Base-by-base conservation (phyloP, 2,888 invertebrate species). In the Drepana falcataria region DNA sequence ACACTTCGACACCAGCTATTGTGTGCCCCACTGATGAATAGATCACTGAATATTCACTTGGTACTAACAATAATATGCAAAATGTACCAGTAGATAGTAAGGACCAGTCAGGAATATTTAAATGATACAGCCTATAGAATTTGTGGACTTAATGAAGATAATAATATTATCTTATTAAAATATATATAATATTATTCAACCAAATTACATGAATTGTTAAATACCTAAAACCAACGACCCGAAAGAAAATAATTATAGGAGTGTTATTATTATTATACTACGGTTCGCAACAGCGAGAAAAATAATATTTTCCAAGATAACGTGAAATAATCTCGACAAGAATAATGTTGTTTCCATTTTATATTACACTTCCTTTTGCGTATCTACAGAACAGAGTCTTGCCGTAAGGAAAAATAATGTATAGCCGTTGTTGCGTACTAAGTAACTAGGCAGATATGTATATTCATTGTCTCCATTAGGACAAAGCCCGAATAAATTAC, bases 1-100 rank as follows among this genome's bases (percentile, higher is more conserved):
- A 87, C 85, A 84, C 81, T 72, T 71, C 72, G 65, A 75, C 77
- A 75, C 74, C 73, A 71, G 63, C 68, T 65, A 73, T 59, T 72
- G 74, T 77, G 69, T 77, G 73, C 56, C 67, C 61, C 60, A 56
- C 61, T 66, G 65, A 62, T 64, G 64, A 58, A 64, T 64, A 63
- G 61, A 60, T 64, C 59, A 56, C 57, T 57, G 56, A 65, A 57
- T 37, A 4, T 37, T 72, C 73, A 66, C 69, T 68, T 66, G 68
- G 61, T 66, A 66, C 53, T 64, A 21, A 21, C 21, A 21, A 21
- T 21, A 21, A 21, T 21, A 21, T 21, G 21, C 21, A 21, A 21
- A 21, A 21, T 21, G 21, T 21, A 21, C 21, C 21, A 21, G 21
- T 21, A 21, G 21, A 1, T 21, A 21, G 21, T 21, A 21, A 21